Conservation (phyloP, 1,140 invertebrate species). For the Drosophila kepulauana region DNA sequence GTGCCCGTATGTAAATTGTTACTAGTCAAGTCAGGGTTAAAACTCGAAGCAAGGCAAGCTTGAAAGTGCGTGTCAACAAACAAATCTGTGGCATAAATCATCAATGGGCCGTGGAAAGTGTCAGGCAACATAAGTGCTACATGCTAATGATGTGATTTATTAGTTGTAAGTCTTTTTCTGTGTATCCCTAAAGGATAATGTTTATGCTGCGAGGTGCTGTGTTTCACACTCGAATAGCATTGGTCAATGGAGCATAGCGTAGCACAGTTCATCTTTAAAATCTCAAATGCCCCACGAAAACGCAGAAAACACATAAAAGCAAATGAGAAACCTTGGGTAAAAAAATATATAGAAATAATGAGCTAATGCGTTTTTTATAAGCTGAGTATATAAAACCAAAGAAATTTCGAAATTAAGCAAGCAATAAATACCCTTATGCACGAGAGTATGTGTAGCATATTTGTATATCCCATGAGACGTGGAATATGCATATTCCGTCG, state of each 20-base stretch:
- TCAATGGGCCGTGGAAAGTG: conserved; percentile 49
- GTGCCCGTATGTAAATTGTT: conserved; percentile 33
- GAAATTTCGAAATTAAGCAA: conserved; percentile 43
- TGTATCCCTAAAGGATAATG: conserved; percentile 49
- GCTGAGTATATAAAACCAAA: conserved; percentile 43
- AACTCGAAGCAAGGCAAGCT: conserved; percentile 1
- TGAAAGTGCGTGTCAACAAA: conserved; percentile 62
- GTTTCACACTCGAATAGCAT: conserved; percentile 75
- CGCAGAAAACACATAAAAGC: conserved; percentile 6
- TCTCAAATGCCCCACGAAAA: conserved; percentile 40
- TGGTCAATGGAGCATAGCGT: conserved; percentile 57
- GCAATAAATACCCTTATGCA: conserved; percentile 12
- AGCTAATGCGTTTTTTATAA: conserved; percentile 61
- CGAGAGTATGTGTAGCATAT: conserved; percentile 11
- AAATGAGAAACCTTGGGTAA: not conserved
- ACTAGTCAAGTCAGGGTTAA: conserved; percentile 41
- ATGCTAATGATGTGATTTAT: conserved; percentile 80
- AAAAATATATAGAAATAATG: not conserved
- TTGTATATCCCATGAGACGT: conserved; percentile 70
- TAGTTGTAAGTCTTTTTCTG: conserved; percentile 14
- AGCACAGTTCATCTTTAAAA: conserved; percentile 42
- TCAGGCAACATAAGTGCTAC: conserved; percentile 35
- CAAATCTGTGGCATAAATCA: conserved; percentile 69
- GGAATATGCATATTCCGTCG: conserved; percentile 11
- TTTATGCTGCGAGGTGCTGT: conserved; percentile 51